A percentile compares a stretch with the other conserved stretches of the same genome.
Evolutionary conservation across 1,140 invertebrate species (phyloP).

Genomic region (Listronotus bonariensis): DNA sequence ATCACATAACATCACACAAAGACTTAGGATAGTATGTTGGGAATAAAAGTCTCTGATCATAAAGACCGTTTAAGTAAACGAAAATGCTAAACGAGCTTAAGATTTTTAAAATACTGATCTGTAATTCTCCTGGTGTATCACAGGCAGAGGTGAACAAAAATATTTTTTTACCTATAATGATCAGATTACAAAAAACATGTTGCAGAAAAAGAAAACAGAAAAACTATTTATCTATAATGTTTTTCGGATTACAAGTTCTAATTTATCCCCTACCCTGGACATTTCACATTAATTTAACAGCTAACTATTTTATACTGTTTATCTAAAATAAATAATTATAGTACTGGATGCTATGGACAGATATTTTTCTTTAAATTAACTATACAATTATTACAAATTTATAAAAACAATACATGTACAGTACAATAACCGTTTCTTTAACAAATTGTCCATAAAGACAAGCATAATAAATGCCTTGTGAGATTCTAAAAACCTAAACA

Average conservation of each 20-base stretch:
- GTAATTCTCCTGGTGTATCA: conserved; percentile 43
- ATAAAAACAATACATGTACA: no score
- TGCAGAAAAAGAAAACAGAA: conserved; percentile 1
- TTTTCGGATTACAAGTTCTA: conserved; percentile 23
- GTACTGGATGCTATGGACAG: conserved; percentile 34
- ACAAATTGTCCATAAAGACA: no score
- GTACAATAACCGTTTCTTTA: no score
- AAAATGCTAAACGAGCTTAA: conserved; percentile 20
- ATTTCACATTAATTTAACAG: conserved; percentile 45
- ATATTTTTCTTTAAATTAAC: conserved; percentile 39
- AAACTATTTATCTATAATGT: conserved; percentile 9
- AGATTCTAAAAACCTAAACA: no score
- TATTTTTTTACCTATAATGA: neutral
- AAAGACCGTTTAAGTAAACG: conserved; percentile 13
- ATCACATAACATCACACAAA: conserved; percentile 35
- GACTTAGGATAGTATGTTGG: neutral
- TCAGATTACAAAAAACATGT: conserved; percentile 9
- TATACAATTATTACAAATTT: conserved; percentile 23
- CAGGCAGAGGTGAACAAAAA: conserved; percentile 38
- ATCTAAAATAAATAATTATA: conserved; percentile 39
- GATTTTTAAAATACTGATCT: conserved; percentile 43
- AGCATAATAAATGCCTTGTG: no score
- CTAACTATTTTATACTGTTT: conserved; percentile 37
- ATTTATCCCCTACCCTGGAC: conserved; percentile 47
- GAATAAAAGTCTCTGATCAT: conserved; percentile 26